phyloP scores from a whole-genome alignment of 2,888 invertebrate genomes.

The Entomobrya multifasciata region DNA sequence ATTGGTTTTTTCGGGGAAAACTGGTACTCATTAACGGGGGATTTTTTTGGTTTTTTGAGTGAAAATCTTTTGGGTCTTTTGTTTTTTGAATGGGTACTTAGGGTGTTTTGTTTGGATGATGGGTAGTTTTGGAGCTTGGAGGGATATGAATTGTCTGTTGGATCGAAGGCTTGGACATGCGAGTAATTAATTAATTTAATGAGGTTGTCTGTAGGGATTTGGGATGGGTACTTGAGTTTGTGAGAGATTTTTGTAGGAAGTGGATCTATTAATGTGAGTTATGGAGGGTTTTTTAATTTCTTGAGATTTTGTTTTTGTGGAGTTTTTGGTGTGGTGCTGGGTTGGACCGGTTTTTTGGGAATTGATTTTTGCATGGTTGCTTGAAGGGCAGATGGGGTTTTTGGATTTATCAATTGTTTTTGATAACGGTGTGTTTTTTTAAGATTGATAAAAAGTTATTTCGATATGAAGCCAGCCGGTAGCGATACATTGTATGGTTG shows the following conservation, averaged over 20 bases:
- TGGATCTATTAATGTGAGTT: constrained; percentile 6
- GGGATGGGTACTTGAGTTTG: not conserved
- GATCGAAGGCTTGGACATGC: not conserved
- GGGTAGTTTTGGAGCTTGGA: too few relatives aligned
- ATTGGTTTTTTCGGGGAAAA: not conserved
- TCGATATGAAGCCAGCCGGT: too few relatives aligned
- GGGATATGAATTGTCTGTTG: too few relatives aligned
- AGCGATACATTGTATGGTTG: too few relatives aligned
- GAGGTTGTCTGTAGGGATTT: constrained; percentile 1
- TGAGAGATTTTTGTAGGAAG: not conserved
- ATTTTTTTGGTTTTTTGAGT: not conserved
- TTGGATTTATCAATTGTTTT: not conserved
- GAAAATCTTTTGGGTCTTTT: too few relatives aligned
- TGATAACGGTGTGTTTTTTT: too few relatives aligned
- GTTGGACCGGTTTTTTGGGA: not conserved
- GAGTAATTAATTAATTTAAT: constrained; percentile 27
- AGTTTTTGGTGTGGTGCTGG: not conserved
- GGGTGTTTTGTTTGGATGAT: too few relatives aligned
- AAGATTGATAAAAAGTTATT: too few relatives aligned
- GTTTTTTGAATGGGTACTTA: too few relatives aligned
- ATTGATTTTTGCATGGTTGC: too few relatives aligned
- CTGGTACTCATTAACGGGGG: constrained; percentile 1
- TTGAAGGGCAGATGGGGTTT: not conserved
- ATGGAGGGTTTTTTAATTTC: not conserved
- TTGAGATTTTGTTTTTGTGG: constrained; percentile 1